Evolutionary conservation across 1,140 invertebrate species (phyloP).

Genomic region (Lerema accius): DNA sequence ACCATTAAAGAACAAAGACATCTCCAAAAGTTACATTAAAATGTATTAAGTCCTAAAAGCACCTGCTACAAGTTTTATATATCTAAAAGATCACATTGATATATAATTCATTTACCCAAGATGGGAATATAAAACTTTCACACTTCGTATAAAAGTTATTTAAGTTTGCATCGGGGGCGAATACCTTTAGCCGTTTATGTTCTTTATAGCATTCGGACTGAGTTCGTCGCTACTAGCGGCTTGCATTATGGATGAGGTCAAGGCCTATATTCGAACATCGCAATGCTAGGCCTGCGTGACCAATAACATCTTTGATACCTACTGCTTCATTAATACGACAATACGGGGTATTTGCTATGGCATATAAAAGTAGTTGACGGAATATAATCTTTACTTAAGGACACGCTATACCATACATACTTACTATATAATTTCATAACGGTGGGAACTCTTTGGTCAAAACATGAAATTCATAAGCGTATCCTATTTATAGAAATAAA

Average conservation of each 20-base stretch:
- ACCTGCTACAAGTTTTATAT: too few relatives aligned
- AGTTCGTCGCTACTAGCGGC: slow-evolving; percentile 42
- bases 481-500: too few relatives aligned
- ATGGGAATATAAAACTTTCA: neutral
- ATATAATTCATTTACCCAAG: neutral
- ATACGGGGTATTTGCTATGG: too few relatives aligned
- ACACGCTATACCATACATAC: too few relatives aligned
- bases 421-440: too few relatives aligned
- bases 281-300: slow-evolving; percentile 32
- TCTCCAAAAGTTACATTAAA: too few relatives aligned
- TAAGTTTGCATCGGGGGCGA: slow-evolving; percentile 5
- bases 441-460: too few relatives aligned
- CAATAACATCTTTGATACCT: slow-evolving; percentile 1
- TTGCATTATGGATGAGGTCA: slow-evolving; percentile 72
- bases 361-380: too few relatives aligned
- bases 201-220: slow-evolving; percentile 25
- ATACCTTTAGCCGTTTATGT: slow-evolving; percentile 8
- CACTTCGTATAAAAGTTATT: slow-evolving; percentile 12
- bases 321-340: slow-evolving; percentile 1
- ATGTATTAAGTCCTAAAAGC: too few relatives aligned
- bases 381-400: too few relatives aligned
- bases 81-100: neutral
- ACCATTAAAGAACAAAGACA: too few relatives aligned
- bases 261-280: slow-evolving; percentile 58
- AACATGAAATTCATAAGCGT: too few relatives aligned